Conservation (phyloP, 2,888 invertebrate genomes). For the Hirtodrosophila cameraria region DNA sequence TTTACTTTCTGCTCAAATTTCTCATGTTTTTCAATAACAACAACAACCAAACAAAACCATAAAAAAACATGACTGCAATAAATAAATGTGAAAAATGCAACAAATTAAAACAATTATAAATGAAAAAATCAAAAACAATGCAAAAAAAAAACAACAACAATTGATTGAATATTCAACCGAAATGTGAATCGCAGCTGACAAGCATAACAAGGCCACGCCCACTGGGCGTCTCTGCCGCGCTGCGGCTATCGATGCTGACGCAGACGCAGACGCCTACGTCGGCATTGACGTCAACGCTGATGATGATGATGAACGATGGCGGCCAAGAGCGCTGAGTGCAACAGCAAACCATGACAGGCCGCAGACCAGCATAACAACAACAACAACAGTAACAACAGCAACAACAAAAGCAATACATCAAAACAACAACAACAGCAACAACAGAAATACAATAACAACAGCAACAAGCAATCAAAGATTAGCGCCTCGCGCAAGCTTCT, state of each 20-base stretch:
- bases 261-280: constrained; percentile 29
- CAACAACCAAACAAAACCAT: constrained; percentile 28
- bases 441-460: constrained; percentile 35
- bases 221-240: constrained; percentile 53
- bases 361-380: constrained; percentile 34
- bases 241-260: constrained; percentile 62
- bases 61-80: constrained; percentile 16
- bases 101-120: constrained; percentile 6
- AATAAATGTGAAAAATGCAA: constrained; percentile 24
- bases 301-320: constrained; percentile 62
- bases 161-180: constrained; percentile 13
- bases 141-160: constrained; percentile 5
- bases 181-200: constrained; percentile 34
- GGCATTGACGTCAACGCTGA: constrained; percentile 40
- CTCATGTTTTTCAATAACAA: constrained; percentile 51
- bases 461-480: constrained; percentile 37
- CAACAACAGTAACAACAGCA: constrained; percentile 31
- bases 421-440: constrained; percentile 38
- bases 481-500: constrained; percentile 78
- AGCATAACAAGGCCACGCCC: constrained; percentile 30
- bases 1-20: constrained; percentile 64
- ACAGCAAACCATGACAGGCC: constrained; percentile 40
- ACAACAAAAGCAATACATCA: constrained; percentile 30
- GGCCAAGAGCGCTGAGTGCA: constrained; percentile 40
- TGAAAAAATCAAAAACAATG: constrained; percentile 13